Evolutionary conservation across 2,797 vertebrate genomes (phyloP), one percentile per base, ranked within the genome.

Genomic region (Mionectes olivaceus): DNA sequence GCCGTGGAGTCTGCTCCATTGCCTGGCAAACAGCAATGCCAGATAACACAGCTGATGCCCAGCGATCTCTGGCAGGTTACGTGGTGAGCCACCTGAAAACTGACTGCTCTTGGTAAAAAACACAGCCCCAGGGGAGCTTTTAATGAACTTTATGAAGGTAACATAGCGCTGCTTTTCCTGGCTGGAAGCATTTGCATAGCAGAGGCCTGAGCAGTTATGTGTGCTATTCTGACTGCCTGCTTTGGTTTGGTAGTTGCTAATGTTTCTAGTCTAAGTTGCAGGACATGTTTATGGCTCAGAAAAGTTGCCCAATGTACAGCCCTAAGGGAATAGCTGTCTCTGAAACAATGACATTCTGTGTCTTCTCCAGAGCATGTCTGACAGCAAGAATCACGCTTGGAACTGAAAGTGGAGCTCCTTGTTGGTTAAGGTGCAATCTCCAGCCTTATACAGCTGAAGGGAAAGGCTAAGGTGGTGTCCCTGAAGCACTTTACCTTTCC

Each of bases 1-100:
- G 73, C 73, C 0, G 2, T 0, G 0, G 39, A 50, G 52, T 6
- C 64, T 83, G 56, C 68, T 73, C n/a, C n/a, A n/a, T n/a, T 76
- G 74, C 93, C 77, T 91, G 79, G 82, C 83, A 65, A 67, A 60
- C 4, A 43, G 37, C 1, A 37, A n/a, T 30, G 82, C 71, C 73
- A 74, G 86, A 53, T 65, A 16, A 78, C 27, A 17, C 74, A 79
- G 67, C 80, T 55, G 41, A 61, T 10, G 1, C 88, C 74, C 22
- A 2, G 27, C 0, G 0, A 78, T 79, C 74, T 49, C 90, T 41
- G 64, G 65, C 65, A 70, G 53, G 59, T 61, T 87, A 41, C 4
- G 1, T 9, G 59, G 56, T 3, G 25, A 93, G 19, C 83, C 88
- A 67, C 95, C 88, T 76, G 74, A 82, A 73, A 87, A 87, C 55